Evolutionary conservation across 2,888 invertebrate genomes (phyloP), one percentile per base, ranked within the genome.

Genomic region (Abrostola triplasia): DNA sequence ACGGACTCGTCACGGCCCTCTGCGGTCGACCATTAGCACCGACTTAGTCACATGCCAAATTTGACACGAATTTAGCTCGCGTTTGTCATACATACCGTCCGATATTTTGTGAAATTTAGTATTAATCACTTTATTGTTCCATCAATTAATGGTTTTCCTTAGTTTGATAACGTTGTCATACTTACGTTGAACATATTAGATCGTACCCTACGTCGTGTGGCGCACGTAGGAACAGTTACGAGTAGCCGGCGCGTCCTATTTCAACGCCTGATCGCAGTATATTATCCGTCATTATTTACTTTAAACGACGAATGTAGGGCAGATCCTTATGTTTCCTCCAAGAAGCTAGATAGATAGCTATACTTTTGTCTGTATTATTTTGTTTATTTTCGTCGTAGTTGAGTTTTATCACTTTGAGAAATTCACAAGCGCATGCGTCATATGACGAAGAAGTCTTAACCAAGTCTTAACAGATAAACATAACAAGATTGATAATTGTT

Each of bases 221-320:
- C 54, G 40, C 64, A 64, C 69, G 69, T 71, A 75, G 57, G 24
- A 49, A n/a, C 49, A 44, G 12, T 57, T 51, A 44, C 52, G 52
- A 59, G 54, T 54, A 57, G 11, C 42, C 59, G 51, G 68, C 64
- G 55, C 76, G 82, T 64, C 77, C 83, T 80, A 84, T 79, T 82
- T 83, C 71, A 72, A 68, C 67, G 38, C 67, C 55, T 64, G 73
- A 69, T 67, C 70, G 56, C 61, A 71, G 55, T 79, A 72, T 71
- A 82, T 81, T 77, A 72, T 66, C 70, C 58, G 67, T 77, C 82
- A 84, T 84, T 84, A 83, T 71, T 77, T 80, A 73, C 79, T 84
- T 81, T 78, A 66, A 59, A 40, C 67, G 73, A 73, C 76, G 75
- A 75, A 70, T 72, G 70, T 71, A 50, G 65, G 70, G 72, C 73